Base-by-base conservation (phyloP, 1,140 invertebrate species). In the Apis florea region DNA sequence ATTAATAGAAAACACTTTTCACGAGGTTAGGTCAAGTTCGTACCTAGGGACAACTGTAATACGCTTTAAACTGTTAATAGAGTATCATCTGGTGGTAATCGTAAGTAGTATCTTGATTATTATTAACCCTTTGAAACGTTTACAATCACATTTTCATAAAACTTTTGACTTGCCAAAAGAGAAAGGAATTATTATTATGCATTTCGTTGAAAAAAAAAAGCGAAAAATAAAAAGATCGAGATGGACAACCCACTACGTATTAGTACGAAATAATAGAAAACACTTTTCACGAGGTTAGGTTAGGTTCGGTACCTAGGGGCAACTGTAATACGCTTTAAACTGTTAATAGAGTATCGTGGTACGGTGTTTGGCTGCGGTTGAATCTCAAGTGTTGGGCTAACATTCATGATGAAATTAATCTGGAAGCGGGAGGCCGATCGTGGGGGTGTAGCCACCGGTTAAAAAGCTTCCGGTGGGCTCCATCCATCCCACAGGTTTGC, bases 371-470 rank as follows among this genome's bases (percentile, higher is more conserved):
- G 90, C 91, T 86, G 89, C 87, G 91, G 89, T 83, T 89, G 90
- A 88, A 91, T 92, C 90, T 94, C 92, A 91, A 94, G 93, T 93
- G 93, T 93, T 94, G 90, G 89, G 90, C 92, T 91, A 94, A 94
- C 93, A 94, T 93, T 91, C 89, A 92, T 93, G 93, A 94, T 92
- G 92, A 92, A 94, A 94, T 94, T 94, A 94, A 93, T 93, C 92
- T 94, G 80, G 19, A 82, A 40, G 5, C 31, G 31, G 31, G 71
- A 80, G 81, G 79, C 68, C 83, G 81, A 85, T 85, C 79, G 85
- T 85, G 83, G 82, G 83, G 84, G 86, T 79, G 74, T 76, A 67
- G 76, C 83, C 75, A 80, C 74, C 87, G 85, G 85, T 87, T 89
- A 88, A 92, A 91, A 92, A 91, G 87, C 88, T 66, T 63, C 67